phyloP scores from a whole-genome alignment of 2,113 vertebrate species.

The Dicrurus megarhynchus region DNA sequence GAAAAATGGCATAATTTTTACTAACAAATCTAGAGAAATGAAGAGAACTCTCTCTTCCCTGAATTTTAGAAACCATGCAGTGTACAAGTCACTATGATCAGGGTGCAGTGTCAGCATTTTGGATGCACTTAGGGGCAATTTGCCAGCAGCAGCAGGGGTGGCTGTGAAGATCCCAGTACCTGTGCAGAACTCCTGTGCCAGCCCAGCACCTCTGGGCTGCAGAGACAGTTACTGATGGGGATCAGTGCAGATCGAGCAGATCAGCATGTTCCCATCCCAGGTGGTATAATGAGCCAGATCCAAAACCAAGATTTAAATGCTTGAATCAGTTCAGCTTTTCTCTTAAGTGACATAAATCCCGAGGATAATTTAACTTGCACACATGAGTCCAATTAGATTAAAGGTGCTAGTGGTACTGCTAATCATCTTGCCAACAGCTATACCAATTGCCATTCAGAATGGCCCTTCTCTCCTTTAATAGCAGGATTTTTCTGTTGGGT shows the following conservation, averaged over 20 bases:
- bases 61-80: neutral
- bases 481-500: neutral
- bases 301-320: slow-evolving; percentile 31
- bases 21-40: neutral
- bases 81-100: neutral
- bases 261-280: neutral
- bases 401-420: neutral
- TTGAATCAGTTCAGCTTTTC: slow-evolving; percentile 25
- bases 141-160: neutral
- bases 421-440: neutral
- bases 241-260: neutral
- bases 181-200: neutral
- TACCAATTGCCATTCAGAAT: neutral
- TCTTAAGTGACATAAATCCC: slow-evolving; percentile 7
- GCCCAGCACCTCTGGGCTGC: neutral
- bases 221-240: neutral
- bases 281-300: neutral
- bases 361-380: neutral
- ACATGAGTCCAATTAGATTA: neutral
- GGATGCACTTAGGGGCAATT: neutral
- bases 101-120: neutral
- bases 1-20: neutral
- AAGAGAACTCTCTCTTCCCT: neutral
- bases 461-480: neutral
- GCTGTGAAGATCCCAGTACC: rapidly evolving